phyloP scores from a whole-genome alignment of 1,140 invertebrate genomes.

The Lordiphosa stackelbergi region DNA sequence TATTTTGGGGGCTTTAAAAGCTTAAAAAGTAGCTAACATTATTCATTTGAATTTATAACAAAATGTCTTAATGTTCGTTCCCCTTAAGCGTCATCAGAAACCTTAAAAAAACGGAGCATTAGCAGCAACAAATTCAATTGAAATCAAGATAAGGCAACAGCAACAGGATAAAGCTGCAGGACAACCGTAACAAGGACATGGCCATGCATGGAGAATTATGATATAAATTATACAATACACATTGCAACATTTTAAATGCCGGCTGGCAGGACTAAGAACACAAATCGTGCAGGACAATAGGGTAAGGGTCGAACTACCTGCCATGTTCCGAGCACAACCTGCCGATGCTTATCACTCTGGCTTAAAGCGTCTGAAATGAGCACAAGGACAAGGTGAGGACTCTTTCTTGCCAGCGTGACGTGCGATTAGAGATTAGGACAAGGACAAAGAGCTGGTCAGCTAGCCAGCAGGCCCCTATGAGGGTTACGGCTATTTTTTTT shows the following conservation, averaged over 20 bases:
- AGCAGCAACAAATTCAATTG: constrained; percentile 28
- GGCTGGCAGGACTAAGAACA: constrained; percentile 26
- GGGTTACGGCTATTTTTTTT: constrained; percentile 26
- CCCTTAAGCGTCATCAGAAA: background rate
- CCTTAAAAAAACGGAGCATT: constrained; percentile 4
- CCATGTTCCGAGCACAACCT: constrained; percentile 40
- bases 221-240: constrained; percentile 73
- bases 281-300: constrained; percentile 63
- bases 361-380: constrained; percentile 66
- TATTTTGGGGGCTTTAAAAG: too few relatives aligned
- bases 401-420: constrained; percentile 59
- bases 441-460: constrained; percentile 39
- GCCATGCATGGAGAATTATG: constrained; percentile 55
- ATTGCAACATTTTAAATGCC: constrained; percentile 66
- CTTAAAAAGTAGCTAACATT: too few relatives aligned
- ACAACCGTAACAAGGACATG: constrained; percentile 33
- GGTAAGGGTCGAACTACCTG: constrained; percentile 45
- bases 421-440: constrained; percentile 67
- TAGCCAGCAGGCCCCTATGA: constrained; percentile 20
- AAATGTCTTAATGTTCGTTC: constrained; percentile 22
- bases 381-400: constrained; percentile 40
- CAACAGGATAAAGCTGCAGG: constrained; percentile 54
- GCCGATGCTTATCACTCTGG: constrained; percentile 59
- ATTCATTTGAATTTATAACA: background rate
- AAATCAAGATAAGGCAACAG: constrained; percentile 54